These are phyloP conservation scores for Drosophila melanocephala DNA, from an alignment of 2,888 invertebrate genomes.

Conservation along the genomic window DNA sequence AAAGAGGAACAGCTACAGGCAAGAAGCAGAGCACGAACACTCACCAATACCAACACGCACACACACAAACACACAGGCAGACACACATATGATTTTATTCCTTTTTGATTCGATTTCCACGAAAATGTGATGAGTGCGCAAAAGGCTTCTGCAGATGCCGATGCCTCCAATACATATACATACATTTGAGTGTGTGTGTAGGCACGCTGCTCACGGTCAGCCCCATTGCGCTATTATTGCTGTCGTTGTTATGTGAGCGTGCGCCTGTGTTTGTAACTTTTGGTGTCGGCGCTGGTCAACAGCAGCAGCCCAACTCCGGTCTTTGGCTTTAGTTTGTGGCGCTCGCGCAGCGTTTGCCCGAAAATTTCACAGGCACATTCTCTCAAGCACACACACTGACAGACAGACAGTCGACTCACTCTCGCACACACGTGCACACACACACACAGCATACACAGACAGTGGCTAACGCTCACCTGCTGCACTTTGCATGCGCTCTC, in stretches of 20 bases:
- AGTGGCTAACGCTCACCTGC: conserved; percentile 62
- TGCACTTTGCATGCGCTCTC: conserved; percentile 75
- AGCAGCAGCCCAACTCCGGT: conserved; percentile 57
- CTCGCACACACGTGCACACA: conserved; percentile 16
- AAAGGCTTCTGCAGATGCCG: conserved; percentile 78
- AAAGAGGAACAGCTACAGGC: conserved; percentile 33
- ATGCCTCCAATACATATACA: conserved; percentile 53
- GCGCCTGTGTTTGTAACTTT: conserved; percentile 60
- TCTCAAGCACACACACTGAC: conserved; percentile 42
- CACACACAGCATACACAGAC: conserved; percentile 5
- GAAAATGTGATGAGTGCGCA: conserved; percentile 83
- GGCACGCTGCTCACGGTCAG: conserved; percentile 63
- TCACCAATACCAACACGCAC: conserved; percentile 17
- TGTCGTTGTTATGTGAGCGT: conserved; percentile 60
- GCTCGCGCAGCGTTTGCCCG: conserved; percentile 65
- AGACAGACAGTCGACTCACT: conserved; percentile 14
- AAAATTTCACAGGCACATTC: conserved; percentile 55
- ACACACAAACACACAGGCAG: conserved; percentile 12
- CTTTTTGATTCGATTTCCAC: conserved; percentile 82
- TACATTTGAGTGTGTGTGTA: conserved; percentile 34
- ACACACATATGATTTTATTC: conserved; percentile 59
- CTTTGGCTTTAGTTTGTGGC: conserved; percentile 59
- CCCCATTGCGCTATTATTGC: conserved; percentile 62
- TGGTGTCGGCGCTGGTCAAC: conserved; percentile 57
- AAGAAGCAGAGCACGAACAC: conserved; percentile 32